Percentiles rank a stretch among this genome's conserved stretches.
phyloP scores from a whole-genome alignment of 2,797 vertebrate species.

The Rhabdomys pumilio region DNA sequence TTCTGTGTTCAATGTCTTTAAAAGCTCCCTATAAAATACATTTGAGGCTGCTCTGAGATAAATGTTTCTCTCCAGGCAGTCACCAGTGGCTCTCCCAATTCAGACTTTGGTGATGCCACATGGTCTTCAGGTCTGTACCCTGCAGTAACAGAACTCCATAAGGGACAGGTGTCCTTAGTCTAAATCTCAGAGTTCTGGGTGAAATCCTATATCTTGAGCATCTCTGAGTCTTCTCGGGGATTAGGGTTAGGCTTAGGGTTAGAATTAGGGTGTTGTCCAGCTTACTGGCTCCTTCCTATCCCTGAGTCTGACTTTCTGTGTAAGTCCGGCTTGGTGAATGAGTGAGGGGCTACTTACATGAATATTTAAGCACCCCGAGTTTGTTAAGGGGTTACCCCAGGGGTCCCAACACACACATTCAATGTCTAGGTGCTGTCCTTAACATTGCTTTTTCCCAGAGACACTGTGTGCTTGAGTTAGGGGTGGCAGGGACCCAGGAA shows the following conservation, averaged over 20 bases:
- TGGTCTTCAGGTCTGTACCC: too few relatives aligned
- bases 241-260: neutral
- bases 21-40: neutral
- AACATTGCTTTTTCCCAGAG: neutral
- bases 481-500: neutral
- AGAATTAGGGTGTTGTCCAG: neutral
- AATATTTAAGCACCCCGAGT: neutral
- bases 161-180: neutral
- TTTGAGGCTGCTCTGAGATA: neutral
- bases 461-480: neutral
- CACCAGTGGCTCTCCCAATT: too few relatives aligned
- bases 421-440: neutral
- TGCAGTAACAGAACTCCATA: neutral
- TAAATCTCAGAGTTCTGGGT: neutral
- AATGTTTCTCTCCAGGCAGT: neutral
- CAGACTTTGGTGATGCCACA: neutral
- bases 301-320: neutral
- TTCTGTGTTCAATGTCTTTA: neutral
- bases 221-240: neutral
- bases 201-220: neutral
- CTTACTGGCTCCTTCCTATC: neutral
- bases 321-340: neutral
- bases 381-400: neutral
- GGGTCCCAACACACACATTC: neutral
- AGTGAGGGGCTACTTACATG: neutral